A percentile compares a stretch with the other conserved stretches of the same genome.
Conservation (phyloP, 2,113 vertebrate genomes). For the Aspidoscelis tigris region DNA sequence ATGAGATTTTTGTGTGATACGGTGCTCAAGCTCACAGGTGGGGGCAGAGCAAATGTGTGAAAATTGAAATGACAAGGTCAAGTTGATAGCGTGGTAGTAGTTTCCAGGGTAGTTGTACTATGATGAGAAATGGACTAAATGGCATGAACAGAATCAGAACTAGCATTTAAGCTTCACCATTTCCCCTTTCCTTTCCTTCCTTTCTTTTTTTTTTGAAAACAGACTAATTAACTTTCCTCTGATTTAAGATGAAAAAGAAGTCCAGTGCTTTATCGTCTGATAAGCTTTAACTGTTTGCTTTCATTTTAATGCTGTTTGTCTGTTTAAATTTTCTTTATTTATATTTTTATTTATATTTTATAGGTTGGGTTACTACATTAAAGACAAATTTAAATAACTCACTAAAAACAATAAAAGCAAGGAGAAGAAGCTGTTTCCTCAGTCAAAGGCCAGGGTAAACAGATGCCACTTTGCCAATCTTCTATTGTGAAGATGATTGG, state of each 20-base stretch:
- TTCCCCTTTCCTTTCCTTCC: not conserved
- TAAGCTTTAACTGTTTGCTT: slow-evolving; percentile 4
- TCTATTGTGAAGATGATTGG: too few species aligned
- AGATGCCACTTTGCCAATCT: too few species aligned
- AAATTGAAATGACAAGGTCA: slow-evolving; percentile 63
- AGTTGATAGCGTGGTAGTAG: slow-evolving; percentile 50
- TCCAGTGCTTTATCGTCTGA: not conserved
- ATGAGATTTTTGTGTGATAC: slow-evolving; percentile 54
- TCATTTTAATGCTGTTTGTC: not conserved
- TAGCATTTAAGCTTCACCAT: slow-evolving; percentile 33
- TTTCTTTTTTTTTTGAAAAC: not conserved
- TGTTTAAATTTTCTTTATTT: too few species aligned
- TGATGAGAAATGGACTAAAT: slow-evolving; percentile 51
- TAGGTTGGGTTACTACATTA: too few species aligned
- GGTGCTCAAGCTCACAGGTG: not conserved
- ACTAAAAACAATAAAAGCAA: too few species aligned
- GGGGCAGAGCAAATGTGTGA: slow-evolving; percentile 40
- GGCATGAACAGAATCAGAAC: slow-evolving; percentile 36
- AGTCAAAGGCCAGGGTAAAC: too few species aligned
- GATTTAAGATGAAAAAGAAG: not conserved
- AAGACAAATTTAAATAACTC: too few species aligned
- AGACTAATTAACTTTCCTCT: slow-evolving; percentile 29
- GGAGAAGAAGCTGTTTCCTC: too few species aligned
- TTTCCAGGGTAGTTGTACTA: slow-evolving; percentile 38
- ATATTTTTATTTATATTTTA: too few species aligned